phyloP scores from a whole-genome alignment of 2,888 invertebrate genomes.

The Scaptodrosophila latifasciaeformis region DNA sequence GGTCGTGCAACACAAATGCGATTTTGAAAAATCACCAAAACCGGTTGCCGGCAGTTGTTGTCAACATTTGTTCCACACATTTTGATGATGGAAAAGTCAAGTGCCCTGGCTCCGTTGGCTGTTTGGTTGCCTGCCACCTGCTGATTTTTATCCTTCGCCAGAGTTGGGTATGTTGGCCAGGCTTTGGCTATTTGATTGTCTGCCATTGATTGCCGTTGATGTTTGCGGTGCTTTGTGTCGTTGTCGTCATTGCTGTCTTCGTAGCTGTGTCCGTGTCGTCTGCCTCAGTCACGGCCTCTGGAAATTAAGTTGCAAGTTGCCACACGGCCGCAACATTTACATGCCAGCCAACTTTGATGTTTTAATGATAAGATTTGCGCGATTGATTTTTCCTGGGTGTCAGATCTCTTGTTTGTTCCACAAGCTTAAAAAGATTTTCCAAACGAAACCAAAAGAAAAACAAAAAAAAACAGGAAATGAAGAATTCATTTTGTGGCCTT shows the following conservation, averaged over 20 bases:
- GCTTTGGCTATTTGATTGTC: constrained; percentile 56
- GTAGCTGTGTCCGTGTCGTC: constrained; percentile 17
- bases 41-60: constrained; percentile 49
- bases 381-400: constrained; percentile 64
- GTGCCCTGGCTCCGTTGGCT: constrained; percentile 1
- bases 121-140: constrained; percentile 49
- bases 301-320: constrained; percentile 55
- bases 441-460: too few species aligned
- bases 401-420: constrained; percentile 32
- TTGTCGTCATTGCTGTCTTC: constrained; percentile 4
- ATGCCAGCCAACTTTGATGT: constrained; percentile 60
- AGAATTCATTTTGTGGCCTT: too few species aligned
- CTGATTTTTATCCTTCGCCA: constrained; percentile 64
- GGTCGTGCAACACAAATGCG: constrained; percentile 36
- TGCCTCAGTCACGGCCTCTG: constrained; percentile 19
- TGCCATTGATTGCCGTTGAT: constrained; percentile 63
- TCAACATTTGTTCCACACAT: too few species aligned
- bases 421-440: too few species aligned
- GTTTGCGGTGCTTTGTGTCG: constrained; percentile 42
- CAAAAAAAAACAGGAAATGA: too few species aligned
- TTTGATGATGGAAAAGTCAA: constrained; percentile 54
- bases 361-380: constrained; percentile 65
- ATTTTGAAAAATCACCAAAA: constrained; percentile 46
- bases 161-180: constrained; percentile 24
- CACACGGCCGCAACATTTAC: constrained; percentile 51